Evolutionary conservation across 2,888 invertebrate species (phyloP), one percentile per base, ranked within the genome.

Genomic region (Neoscelio sp.): DNA sequence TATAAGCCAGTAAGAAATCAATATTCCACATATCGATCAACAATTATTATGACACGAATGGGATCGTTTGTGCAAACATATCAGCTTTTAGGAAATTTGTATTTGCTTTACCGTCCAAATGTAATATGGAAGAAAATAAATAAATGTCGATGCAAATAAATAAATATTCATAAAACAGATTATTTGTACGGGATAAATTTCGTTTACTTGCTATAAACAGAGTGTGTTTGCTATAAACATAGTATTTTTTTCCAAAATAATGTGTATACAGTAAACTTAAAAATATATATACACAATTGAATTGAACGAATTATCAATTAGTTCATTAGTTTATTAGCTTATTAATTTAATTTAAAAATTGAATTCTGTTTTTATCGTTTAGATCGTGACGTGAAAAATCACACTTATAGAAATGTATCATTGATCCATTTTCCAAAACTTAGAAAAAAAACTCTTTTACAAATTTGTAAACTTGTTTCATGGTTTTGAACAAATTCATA

Each of bases 51-150:
- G 17, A 54, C 38, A 44, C 15, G 44, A 18, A 38, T 52, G 28
- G 40, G 10, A 52, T 10, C 15, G 12, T 44, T 35, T 23, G 48
- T 42, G 33, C 54, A 71, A 73, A 68, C 71, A 71, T 28, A 38
- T 71, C 23, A 33, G 70, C 40, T 71, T 77, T 70, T 68, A 68
- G 40, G 65, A 40, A 70, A 33, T 33, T 26, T 58, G 28, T 62
- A 38, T 71, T 77, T 60, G 56, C n/a, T 42, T 60, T 68, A 48
- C 33, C 15, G 38, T 12, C 33, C 26, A 48, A 44, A 46, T 0
- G 23, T n/a, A n/a, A n/a, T n/a, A n/a, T 20, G n/a, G 17, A 56
- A 44, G 68, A n/a, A 52, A 42, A 35, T 6, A 33, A n/a, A 33
- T 2, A n/a, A n/a, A n/a, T n/a, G n/a, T n/a, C 38, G 28, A 40